These are phyloP conservation scores for Henricia sp. DNA, from an alignment of 53 echinoderm and acorn worm species.

Conservation along the genomic window DNA sequence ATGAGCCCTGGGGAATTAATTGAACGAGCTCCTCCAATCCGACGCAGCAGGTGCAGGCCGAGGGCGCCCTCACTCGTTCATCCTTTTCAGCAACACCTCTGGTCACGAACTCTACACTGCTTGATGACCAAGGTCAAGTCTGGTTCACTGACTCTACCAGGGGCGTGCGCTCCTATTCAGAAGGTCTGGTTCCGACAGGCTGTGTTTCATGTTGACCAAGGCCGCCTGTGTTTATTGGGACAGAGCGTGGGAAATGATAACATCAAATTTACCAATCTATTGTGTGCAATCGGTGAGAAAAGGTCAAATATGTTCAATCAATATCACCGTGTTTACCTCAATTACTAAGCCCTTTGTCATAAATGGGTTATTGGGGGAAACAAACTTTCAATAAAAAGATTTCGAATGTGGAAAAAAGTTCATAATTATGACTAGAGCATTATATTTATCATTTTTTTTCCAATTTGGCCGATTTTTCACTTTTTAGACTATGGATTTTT, in stretches of 20 bases:
- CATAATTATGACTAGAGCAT: too few relatives aligned
- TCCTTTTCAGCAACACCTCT: not conserved
- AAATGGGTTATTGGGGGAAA: too few relatives aligned
- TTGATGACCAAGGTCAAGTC: not conserved
- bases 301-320: not conserved
- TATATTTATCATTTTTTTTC: too few relatives aligned
- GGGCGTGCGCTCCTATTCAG: constrained; percentile 74
- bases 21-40: not conserved
- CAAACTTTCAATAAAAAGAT: too few relatives aligned
- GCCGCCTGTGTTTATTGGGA: too few relatives aligned
- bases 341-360: too few relatives aligned
- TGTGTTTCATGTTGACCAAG: constrained; percentile 91
- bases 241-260: constrained; percentile 64
- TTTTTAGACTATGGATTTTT: too few relatives aligned
- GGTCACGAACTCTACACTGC: not conserved
- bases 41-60: not conserved
- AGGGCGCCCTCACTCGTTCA: constrained; percentile 19
- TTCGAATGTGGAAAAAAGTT: too few relatives aligned
- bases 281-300: too few relatives aligned
- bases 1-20: too few relatives aligned
- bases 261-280: not conserved
- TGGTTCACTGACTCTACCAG: constrained; percentile 36
- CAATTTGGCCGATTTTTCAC: too few relatives aligned
- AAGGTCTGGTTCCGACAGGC: constrained; percentile 90
- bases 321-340: not conserved